Evolutionary conservation across 2,797 vertebrate species (phyloP).

Genomic region (Spheniscus humboldti): DNA sequence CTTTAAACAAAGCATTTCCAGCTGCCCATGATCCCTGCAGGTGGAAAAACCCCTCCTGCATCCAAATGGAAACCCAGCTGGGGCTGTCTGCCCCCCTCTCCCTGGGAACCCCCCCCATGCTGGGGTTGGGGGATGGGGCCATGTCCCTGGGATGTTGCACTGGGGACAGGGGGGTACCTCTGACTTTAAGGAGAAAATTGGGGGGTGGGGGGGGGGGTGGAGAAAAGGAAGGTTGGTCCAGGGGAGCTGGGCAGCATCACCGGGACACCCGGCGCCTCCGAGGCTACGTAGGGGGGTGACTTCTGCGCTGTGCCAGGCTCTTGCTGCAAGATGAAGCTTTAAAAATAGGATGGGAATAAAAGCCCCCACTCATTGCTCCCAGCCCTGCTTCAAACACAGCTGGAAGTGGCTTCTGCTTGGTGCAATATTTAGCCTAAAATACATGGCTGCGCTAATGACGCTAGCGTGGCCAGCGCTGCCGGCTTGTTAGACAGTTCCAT

Average conservation of each 20-base stretch:
- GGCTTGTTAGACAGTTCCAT: neutral
- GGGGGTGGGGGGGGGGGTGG: too few relatives aligned
- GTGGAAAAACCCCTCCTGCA: neutral
- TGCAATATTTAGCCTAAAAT: neutral
- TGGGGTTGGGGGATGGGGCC: fast-evolving
- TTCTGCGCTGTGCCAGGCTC: neutral
- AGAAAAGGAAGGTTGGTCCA: neutral
- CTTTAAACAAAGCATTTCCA: neutral
- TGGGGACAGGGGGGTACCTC: neutral
- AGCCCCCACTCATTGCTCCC: neutral
- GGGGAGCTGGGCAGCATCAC: neutral
- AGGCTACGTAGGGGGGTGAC: neutral
- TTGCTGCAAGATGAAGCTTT: neutral
- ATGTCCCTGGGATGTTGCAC: neutral
- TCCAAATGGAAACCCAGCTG: neutral
- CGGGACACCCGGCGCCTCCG: fast-evolving
- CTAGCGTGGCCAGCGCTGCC: neutral
- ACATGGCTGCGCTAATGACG: neutral
- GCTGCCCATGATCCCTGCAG: neutral
- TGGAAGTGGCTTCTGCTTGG: neutral
- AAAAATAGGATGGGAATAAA: neutral
- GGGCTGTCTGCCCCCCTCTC: neutral
- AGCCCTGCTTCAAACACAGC: neutral
- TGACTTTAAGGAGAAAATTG: neutral
- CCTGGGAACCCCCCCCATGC: neutral